Evolutionary conservation across 2,797 vertebrate genomes (phyloP).

Genomic region (Buphagus erythrorhynchus): DNA sequence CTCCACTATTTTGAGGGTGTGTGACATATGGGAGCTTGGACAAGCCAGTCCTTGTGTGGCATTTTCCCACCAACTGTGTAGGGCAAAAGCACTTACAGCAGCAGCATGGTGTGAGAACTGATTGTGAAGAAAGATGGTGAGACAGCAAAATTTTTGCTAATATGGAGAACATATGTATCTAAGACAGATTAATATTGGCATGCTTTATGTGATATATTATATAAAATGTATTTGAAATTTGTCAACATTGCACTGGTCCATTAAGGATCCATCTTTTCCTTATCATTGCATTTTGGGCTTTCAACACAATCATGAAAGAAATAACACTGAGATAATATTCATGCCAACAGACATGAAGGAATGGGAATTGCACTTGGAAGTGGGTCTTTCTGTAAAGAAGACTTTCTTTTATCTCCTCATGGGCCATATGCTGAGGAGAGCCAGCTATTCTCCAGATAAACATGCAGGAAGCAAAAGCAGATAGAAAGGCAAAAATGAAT

Average conservation of each 20-base stretch:
- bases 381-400: neutral
- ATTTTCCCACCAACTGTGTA: neutral
- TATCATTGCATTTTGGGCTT: neutral
- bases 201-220: neutral
- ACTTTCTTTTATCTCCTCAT: neutral
- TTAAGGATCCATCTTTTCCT: neutral
- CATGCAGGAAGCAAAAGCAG: neutral
- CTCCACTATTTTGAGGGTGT: neutral
- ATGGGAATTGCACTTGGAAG: neutral
- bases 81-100: neutral
- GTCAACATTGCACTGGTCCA: neutral
- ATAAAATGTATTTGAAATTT: slow-evolving; percentile 1
- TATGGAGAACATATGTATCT: neutral
- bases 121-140: neutral
- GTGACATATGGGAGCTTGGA: neutral
- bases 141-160: neutral
- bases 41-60: neutral
- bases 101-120: neutral
- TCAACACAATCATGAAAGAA: neutral
- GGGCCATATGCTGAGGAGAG: neutral
- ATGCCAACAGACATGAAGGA: neutral
- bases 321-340: neutral
- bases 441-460: neutral
- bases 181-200: neutral
- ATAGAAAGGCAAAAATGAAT: neutral